These are phyloP conservation scores for Drosophila mauritiana DNA, from an alignment of 1,140 invertebrate species.

Conservation along the genomic window DNA sequence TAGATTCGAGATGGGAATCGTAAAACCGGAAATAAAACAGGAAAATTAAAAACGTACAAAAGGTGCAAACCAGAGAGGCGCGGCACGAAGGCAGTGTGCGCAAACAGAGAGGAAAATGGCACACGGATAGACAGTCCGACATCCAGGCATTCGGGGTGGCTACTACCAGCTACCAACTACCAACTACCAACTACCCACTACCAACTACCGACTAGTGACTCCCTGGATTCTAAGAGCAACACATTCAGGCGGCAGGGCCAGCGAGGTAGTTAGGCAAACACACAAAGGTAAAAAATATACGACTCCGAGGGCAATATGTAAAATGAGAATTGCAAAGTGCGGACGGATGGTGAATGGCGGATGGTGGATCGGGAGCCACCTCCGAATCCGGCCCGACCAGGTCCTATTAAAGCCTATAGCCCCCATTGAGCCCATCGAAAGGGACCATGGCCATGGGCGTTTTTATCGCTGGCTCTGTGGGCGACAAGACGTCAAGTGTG, in stretches of 20 bases:
- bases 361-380: background rate
- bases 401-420: constrained; percentile 8
- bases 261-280: constrained; percentile 61
- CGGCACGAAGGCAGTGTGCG: constrained; percentile 55
- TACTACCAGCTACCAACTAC: background rate
- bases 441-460: background rate
- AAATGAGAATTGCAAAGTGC: constrained; percentile 71
- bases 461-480: background rate
- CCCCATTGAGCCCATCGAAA: background rate
- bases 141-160: constrained; percentile 27
- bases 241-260: constrained; percentile 29
- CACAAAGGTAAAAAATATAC: constrained; percentile 61
- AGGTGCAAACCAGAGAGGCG: constrained; percentile 74
- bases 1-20: constrained; percentile 83
- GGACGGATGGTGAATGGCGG: background rate
- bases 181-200: background rate
- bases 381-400: constrained; percentile 12
- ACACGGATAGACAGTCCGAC: constrained; percentile 57
- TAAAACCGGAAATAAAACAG: constrained; percentile 85
- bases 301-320: constrained; percentile 80
- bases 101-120: constrained; percentile 62
- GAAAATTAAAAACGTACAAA: constrained; percentile 85
- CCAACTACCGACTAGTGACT: background rate
- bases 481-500: background rate
- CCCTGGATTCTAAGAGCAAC: constrained; percentile 52